phyloP scores from a whole-genome alignment of 2,888 invertebrate species.

The Ommatoiulus sabulosus region DNA sequence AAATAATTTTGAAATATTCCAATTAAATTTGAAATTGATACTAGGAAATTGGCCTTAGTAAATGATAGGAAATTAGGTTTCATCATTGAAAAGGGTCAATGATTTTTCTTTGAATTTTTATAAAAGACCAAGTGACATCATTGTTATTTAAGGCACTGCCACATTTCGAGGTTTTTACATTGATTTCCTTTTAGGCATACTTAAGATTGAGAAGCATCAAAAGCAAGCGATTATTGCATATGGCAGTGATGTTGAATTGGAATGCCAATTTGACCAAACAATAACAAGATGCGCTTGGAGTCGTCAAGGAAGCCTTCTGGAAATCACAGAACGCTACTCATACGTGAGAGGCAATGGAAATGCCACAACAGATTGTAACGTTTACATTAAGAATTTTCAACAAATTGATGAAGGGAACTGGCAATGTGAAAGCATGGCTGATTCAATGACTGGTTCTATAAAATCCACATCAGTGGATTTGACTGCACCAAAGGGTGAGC shows the following conservation, averaged over 20 bases:
- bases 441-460: neutral
- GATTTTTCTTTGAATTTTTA: too few relatives aligned
- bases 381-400: neutral
- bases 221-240: neutral
- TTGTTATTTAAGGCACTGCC: too few relatives aligned
- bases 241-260: neutral
- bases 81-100: too few relatives aligned
- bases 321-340: neutral
- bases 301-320: slow-evolving; percentile 12
- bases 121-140: too few relatives aligned
- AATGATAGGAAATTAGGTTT: too few relatives aligned
- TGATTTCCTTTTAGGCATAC: too few relatives aligned
- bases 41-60: neutral
- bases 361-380: neutral
- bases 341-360: neutral
- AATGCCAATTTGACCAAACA: neutral
- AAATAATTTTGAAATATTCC: neutral
- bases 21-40: too few relatives aligned
- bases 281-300: slow-evolving; percentile 31
- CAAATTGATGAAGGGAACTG: neutral
- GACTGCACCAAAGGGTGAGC: neutral
- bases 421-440: slow-evolving; percentile 24
- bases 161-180: too few relatives aligned
- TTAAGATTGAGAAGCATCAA: neutral
- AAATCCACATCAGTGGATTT: neutral